These are phyloP conservation scores for Nasonia longicornis DNA, from an alignment of 1,140 invertebrate species.

Conservation along the genomic window DNA sequence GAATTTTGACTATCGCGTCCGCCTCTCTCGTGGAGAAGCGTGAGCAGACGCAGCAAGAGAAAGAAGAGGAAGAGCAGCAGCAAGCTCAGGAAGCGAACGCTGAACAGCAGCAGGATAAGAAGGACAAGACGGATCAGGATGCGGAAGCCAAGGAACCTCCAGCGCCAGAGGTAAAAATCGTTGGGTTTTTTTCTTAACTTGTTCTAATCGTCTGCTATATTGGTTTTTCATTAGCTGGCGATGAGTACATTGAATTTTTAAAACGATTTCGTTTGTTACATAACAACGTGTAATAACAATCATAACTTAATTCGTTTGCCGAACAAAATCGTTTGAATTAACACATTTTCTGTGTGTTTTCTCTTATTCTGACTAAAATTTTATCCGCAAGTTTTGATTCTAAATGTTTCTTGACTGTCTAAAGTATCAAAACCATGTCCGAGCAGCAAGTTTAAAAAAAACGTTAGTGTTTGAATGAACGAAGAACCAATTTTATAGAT, in stretches of 20 bases:
- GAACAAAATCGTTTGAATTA: neutral
- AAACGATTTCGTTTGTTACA: neutral
- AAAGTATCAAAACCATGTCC: constrained; percentile 6
- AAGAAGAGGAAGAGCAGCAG: constrained; percentile 68
- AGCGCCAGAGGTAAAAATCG: constrained; percentile 66
- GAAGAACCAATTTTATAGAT: neutral
- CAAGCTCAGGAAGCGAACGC: constrained; percentile 70
- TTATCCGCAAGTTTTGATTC: neutral
- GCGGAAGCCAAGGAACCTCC: constrained; percentile 68
- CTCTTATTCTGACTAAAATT: neutral
- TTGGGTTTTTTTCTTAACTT: neutral
- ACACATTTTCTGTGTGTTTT: neutral
- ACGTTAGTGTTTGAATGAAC: neutral
- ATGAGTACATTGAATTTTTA: neutral
- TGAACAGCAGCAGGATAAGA: constrained; percentile 62
- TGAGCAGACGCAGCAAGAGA: constrained; percentile 74
- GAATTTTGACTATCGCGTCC: constrained; percentile 87
- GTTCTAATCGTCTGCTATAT: neutral
- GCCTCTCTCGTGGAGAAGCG: constrained; percentile 89
- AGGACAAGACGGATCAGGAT: constrained; percentile 65
- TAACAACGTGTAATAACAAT: neutral
- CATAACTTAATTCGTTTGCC: no score
- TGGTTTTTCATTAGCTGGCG: constrained; percentile 5
- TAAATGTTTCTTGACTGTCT: constrained; percentile 8
- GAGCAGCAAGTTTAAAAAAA: neutral